Evolutionary conservation across 2,888 invertebrate species (phyloP), one percentile per base, ranked within the genome.

Genomic region (Chelonus formosanus): DNA sequence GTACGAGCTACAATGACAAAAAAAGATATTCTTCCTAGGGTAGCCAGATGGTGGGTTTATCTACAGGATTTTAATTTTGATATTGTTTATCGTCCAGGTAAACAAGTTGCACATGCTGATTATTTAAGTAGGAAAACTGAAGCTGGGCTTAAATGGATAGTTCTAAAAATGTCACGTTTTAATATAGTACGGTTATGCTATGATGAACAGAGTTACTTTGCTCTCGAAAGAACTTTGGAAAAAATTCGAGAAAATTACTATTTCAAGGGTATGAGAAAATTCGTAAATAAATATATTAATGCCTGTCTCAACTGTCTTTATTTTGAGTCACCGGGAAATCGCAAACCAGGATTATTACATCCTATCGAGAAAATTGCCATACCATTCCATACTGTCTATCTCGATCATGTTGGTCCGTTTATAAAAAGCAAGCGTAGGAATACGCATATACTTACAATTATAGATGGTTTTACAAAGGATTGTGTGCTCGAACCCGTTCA

Each of bases 401-500:
- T 85, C 0, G 85, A 85, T 70, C 84, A 85, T 68, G 62, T 85
- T 3, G 84, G 84, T 3, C 84, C 83, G 4, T 85, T 84, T 67
- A 73, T 76, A 5, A 76, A 71, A n/a, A 80, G 76, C 47, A 73
- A 66, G 5, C 71, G 61, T 0, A 76, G 75, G n/a, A 83, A 84
- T 63, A 69, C 68, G 3, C 72, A 84, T 45, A 57, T 84, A 8
- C 63, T 85, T n/a, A 78, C 74, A 1, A 64, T 77, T 3, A 76
- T 85, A 0, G 84, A 84, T 58, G 80, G 73, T 0, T 84, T 84
- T 50, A 82, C 80, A 0, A 83, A 84, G 63, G 82, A 76, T 67
- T 67, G 76, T 1, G 71, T 82, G 40, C 60, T 82, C 3, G 77
- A 74, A 64, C 70, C 81, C 0, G 78, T 80, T 2, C 72, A 68